These are phyloP conservation scores for Cremastinae sp. DNA, from an alignment of 2,888 invertebrate genomes.

Conservation along the genomic window DNA sequence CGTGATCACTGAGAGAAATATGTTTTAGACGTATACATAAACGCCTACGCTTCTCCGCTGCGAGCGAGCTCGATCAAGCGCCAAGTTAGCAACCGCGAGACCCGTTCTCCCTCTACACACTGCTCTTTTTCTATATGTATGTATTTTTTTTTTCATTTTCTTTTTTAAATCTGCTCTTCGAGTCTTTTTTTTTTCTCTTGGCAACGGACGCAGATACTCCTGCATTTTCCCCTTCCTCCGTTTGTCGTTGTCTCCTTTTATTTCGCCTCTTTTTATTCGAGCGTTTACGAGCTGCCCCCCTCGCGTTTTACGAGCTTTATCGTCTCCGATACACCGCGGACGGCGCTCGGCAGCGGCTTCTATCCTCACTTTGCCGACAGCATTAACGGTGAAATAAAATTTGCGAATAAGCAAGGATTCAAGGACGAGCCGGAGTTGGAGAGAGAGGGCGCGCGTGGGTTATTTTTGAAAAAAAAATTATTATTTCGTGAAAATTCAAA, in stretches of 20 bases:
- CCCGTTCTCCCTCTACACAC: constrained; percentile 64
- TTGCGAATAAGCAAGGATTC: constrained; percentile 28
- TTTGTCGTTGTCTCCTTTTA: constrained; percentile 61
- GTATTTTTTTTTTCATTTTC: constrained; percentile 56
- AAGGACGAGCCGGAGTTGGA: constrained; percentile 40
- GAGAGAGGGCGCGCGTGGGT: constrained; percentile 35
- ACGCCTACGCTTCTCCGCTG: constrained; percentile 61
- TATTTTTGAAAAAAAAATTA: not conserved
- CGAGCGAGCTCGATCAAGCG: constrained; percentile 53
- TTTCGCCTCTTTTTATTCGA: constrained; percentile 69
- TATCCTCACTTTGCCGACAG: constrained; percentile 49
- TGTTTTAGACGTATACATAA: constrained; percentile 22
- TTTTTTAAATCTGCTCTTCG: no score
- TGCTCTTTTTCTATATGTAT: no score
- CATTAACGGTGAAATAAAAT: constrained; percentile 43
- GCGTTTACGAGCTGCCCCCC: constrained; percentile 74
- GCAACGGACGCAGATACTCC: constrained; percentile 59
- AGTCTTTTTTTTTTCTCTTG: constrained; percentile 63
- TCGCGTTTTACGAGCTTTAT: constrained; percentile 78
- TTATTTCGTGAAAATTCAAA: not conserved
- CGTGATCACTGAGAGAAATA: constrained; percentile 53
- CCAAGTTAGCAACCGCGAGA: constrained; percentile 50
- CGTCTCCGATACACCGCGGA: constrained; percentile 59
- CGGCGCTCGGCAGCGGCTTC: constrained; percentile 54
- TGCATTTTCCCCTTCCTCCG: constrained; percentile 26